These are phyloP conservation scores for Heliangelus exortis DNA, from an alignment of 2,797 vertebrate genomes.

Conservation along the genomic window DNA sequence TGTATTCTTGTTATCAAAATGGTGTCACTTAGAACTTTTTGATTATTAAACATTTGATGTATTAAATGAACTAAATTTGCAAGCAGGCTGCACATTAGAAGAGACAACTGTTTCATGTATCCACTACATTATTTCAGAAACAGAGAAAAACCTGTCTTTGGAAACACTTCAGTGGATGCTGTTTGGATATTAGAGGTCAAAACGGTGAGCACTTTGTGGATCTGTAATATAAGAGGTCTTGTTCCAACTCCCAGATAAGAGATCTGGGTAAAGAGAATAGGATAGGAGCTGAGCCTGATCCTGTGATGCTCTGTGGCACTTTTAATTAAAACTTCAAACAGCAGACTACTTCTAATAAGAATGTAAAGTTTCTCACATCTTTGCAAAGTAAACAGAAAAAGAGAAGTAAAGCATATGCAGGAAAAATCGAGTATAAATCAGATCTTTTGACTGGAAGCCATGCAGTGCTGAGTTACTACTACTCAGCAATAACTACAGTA, in stretches of 20 bases:
- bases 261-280: neutral
- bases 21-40: neutral
- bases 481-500: neutral
- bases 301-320: neutral
- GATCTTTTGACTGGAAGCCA: neutral
- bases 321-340: neutral
- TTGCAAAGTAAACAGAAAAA: neutral
- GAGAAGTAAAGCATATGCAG: neutral
- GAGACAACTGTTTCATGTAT: neutral
- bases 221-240: neutral
- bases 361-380: neutral
- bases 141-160: neutral
- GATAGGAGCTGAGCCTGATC: neutral
- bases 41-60: neutral
- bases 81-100: neutral
- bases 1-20: neutral
- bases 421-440: neutral
- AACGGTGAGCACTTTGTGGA: neutral
- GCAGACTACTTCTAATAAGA: neutral
- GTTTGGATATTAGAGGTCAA: neutral
- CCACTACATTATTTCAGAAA: neutral
- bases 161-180: neutral
- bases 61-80: neutral
- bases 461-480: neutral
- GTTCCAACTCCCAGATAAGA: neutral